Base-by-base conservation (phyloP, 2,888 invertebrate genomes). In the Drosophila prostipennis region DNA sequence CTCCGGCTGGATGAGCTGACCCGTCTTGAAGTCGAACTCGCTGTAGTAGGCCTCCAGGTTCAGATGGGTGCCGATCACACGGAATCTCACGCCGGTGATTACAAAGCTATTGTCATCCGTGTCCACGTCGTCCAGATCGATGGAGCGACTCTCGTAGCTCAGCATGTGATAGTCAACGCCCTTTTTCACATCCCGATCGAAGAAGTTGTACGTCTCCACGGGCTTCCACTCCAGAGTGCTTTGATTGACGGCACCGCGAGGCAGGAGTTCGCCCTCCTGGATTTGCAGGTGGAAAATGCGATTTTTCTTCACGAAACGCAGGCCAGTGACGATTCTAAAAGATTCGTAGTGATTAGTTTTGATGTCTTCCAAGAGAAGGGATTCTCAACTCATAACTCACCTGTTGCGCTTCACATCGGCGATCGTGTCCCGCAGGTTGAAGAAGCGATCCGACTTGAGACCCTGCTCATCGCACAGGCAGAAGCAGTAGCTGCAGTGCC, bases 401-500 rank as follows among this genome's bases (percentile, higher is more conserved):
- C 93, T 95, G 92, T 95, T 95, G 74, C 93, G 92, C n/a, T 92
- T 91, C 65, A 93, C 92, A 90, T 95, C 93, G 0, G 95, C 92
- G 0, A 93, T 91, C 7, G 93, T 91, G 77, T 95, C 94, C 77
- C 95, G 93, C 65, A 98, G 93, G 90, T 96, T 97, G 92, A 97
- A 95, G 93, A 95, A 97, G 72, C 98, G 94, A 90, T 97, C 96
- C 0, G 97, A 96, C 76, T 93, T 93, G 1, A 93, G 86, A 60
- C 94, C 94, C 67, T 93, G 91, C 89, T 97, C 96, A 91, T 97
- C 97, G 91, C 98, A 98, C 42, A 96, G 93, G 88, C 98, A 98
- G 93, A 97, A 94, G 91, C 98, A 98, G 91, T 97, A 97, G 40
- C 96, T 96, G 90, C 98, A 98, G 91, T 95, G 95, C 96, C 96